Percentiles rank a stretch among this genome's conserved stretches.
Evolutionary conservation across 30 jellyfish, hydroid and myxozoan species (phyloP).

Genomic region (Hydractinia echinata): DNA sequence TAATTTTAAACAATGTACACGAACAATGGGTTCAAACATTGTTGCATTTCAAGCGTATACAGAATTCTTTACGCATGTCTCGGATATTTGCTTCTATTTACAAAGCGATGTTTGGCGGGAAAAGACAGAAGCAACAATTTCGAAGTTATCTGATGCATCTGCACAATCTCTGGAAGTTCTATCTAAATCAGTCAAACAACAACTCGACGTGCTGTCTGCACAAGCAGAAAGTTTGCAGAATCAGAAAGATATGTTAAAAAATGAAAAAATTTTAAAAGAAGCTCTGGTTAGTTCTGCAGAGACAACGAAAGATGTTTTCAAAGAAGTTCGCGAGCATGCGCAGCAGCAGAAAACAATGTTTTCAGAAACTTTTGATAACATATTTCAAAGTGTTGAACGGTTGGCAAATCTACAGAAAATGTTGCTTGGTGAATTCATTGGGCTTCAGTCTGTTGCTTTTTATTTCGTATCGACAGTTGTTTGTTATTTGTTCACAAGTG

Average conservation of each 20-base stretch:
- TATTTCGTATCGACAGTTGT: slow-evolving; percentile 52
- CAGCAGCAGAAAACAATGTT: slow-evolving; percentile 64
- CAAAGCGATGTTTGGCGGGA: slow-evolving; percentile 94
- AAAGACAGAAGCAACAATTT: slow-evolving; percentile 61
- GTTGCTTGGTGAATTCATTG: slow-evolving; percentile 81
- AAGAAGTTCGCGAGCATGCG: slow-evolving; percentile 67
- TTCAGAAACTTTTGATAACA: slow-evolving; percentile 65
- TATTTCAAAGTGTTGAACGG: slow-evolving; percentile 58
- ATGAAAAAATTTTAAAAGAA: slow-evolving; percentile 46
- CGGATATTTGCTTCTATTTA: slow-evolving; percentile 68
- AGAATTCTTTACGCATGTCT: slow-evolving; percentile 70
- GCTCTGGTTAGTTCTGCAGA: slow-evolving; percentile 52
- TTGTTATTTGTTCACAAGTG: slow-evolving; percentile 66
- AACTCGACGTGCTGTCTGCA: slow-evolving; percentile 46
- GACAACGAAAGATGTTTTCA: slow-evolving; percentile 60
- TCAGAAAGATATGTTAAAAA: slow-evolving; percentile 52
- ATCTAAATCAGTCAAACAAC: slow-evolving; percentile 51
- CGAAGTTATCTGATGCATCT: slow-evolving; percentile 53
- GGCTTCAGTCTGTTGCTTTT: slow-evolving; percentile 77
- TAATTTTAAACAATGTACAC: slow-evolving; percentile 58
- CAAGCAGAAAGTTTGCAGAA: slow-evolving; percentile 54
- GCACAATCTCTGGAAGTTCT: slow-evolving; percentile 48
- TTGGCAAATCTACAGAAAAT: slow-evolving; percentile 62
- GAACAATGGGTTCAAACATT: slow-evolving; percentile 43
- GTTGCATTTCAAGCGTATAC: slow-evolving; percentile 64